Evolutionary conservation across 1,140 invertebrate species (phyloP), one percentile per base, ranked within the genome.

Genomic region (Eriosoma lanigerum): DNA sequence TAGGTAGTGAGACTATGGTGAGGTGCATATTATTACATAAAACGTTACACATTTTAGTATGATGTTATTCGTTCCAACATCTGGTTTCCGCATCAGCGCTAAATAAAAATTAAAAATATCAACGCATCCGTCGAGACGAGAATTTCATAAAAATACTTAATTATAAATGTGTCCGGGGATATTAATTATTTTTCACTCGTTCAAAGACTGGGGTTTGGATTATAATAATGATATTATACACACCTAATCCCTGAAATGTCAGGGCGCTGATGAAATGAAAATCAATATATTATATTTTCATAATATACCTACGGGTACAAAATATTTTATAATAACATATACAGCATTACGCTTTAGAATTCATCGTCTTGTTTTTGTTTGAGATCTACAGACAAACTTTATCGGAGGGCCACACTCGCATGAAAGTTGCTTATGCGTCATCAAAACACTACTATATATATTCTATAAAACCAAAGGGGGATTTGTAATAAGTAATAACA

Each of bases 321-420:
- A 24, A 1, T 48, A 48, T 38, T 48, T 46, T 24, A 15, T 68
- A n/a, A n/a, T n/a, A n/a, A 48, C n/a, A 46, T 68, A 46, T 17
- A 24, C 6, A 68, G n/a, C 19, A n/a, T 17, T 38, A 19, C n/a
- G 32, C 10, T 19, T 38, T 15, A 8, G 32, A 52, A 56, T 75
- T 54, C 50, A 13, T 21, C n/a, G n/a, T 58, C n/a, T 76, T 32
- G 72, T 75, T 76, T 76, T 76, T 56, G 32, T 76, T 76, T 15
- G 32, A 13, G n/a, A 58, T 17, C 15, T 4, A 24, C 15, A 3
- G 73, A 76, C 52, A 58, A 58, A 76, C 32, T 76, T 58, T 44
- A 76, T 46, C 54, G 73, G 21, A 76, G 73, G 50, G 73, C n/a
- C 19, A 76, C 54, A 76, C 32, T 76, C 12, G 73, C 21, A n/a